A percentile compares a stretch with the other conserved stretches of the same genome.
phyloP scores from a whole-genome alignment of 2,113 vertebrate species.

The Nyctibius bracteatus region DNA sequence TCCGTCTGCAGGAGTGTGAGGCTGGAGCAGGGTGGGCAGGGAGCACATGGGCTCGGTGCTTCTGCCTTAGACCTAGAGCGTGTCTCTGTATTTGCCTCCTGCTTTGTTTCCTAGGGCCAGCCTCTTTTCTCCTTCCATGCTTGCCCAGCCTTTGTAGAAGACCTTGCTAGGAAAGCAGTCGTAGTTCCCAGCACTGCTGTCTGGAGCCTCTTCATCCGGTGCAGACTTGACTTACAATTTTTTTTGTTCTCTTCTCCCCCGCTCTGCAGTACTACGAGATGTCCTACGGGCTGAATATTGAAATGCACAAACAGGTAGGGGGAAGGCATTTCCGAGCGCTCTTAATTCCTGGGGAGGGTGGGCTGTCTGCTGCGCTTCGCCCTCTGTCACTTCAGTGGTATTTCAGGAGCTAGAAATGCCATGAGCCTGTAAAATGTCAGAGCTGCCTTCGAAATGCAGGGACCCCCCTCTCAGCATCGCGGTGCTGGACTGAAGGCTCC shows the following conservation, averaged over 20 bases:
- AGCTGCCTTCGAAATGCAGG: not conserved
- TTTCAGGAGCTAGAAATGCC: not conserved
- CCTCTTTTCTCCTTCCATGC: not conserved
- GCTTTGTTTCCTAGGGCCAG: not conserved
- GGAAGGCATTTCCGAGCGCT: not conserved
- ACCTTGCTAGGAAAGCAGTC: not conserved
- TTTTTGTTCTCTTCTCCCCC: not conserved
- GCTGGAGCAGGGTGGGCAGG: not conserved
- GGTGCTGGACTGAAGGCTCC: not conserved
- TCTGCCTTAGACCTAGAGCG: not conserved
- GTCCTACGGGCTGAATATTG: constrained; percentile 95
- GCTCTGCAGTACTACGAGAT: constrained; percentile 90
- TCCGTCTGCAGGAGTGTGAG: not conserved
- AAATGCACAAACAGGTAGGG: constrained; percentile 97
- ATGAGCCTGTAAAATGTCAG: not conserved
- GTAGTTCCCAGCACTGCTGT: not conserved
- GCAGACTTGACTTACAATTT: not conserved
- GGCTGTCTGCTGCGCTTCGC: not conserved
- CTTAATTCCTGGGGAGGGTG: not conserved
- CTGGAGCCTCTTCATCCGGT: not conserved
- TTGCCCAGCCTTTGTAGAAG: not conserved
- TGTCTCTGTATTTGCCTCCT: not conserved
- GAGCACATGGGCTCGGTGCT: rapidly evolving
- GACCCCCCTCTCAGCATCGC: rapidly evolving
- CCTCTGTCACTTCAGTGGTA: not conserved